Base-by-base conservation (phyloP, 2,888 invertebrate genomes). In the Agrypnus murinus region DNA sequence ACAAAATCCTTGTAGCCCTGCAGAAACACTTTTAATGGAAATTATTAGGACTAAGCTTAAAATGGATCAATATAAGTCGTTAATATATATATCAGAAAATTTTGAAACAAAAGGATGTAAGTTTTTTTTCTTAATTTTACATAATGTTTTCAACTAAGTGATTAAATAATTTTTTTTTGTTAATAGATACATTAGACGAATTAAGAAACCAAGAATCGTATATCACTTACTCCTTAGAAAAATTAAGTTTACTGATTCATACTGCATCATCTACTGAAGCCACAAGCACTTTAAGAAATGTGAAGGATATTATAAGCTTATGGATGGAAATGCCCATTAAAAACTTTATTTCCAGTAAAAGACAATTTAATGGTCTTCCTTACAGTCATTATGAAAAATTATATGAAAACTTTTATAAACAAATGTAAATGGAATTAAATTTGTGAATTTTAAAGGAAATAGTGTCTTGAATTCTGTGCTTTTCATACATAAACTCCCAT, bases 301-400 rank as follows among this genome's bases (percentile, higher is more conserved):
- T 71, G 8, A 34, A 45, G 5, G 64, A 69, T 15, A 19, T 38
- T 0, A 19, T 62, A 3, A 53, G 65, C 3, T 9, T 72, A 0
- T 74, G 74, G 74, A 31, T 72, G 15, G 68, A 74, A 38, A 65
- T 71, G 67, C 74, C 74, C 4, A 46, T 71, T 0, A 57, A 46
- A 14, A 43, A 72, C 6, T 68, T 60, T 62, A 19, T 74, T 31
- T 65, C 68, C 0, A 5, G 38, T 8, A 63, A 32, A 0, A 57
- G 53, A 58, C 48, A 68, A 10, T 72, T 70, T 8, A 65, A 74
- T 36, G 66, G 71, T 9, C 34, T 69, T 17, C 46, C 67, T 9
- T 53, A 72, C 25, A 14, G 31, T 8, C 63, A 74, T 53, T 74
- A 74, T 46, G 70, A 72, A 38, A 70, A 68, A 9, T n/a, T 70